Evolutionary conservation across 2,888 invertebrate species (phyloP), one percentile per base, ranked within the genome.

Genomic region (Himalopsyche anomala): DNA sequence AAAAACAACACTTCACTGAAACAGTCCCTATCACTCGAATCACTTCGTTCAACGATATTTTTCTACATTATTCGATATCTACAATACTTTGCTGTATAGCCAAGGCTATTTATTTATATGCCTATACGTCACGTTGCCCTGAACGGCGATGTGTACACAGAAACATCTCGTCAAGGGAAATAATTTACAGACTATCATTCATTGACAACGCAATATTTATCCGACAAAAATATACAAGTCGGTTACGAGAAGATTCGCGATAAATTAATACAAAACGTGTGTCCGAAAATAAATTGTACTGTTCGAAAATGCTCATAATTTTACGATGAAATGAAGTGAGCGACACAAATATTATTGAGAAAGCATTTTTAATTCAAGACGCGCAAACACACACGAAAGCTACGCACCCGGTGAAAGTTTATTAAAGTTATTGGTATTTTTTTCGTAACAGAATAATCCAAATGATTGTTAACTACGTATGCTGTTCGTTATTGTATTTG

Each of bases 21-120:
- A 74, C 74, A 74, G 74, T 74, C 74, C 74, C 38, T 38, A 74
- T 74, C 74, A 74, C 74, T 36, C 8, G 19, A 74, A 74, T 74
- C 74, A 38, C 74, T 74, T 74, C 74, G 51, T 51, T 51, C 12
- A 4, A 15, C 51, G 19, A 62, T 62, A 28, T 74, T 74, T 74
- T 38, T 74, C 74, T 74, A 74, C 19, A 74, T 36, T 36, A 15
- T 36, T 74, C 74, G 74, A 74, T 74, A 74, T 74, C 74, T 74
- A 74, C 74, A 74, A 74, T 74, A 74, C 1, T 38, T 36, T 38
- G 74, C 28, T 38, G 19, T 74, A 74, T 36, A 74, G 74, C 74
- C 74, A 74, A 74, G 74, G 74, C 74, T 74, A 74, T 74, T 12
- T 36, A 74, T 36, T 74, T 74, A 36, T 11, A 51, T 11, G 36